Percentiles rank a stretch among this genome's conserved stretches.
These are phyloP conservation scores for Pelosia muscerda DNA, from an alignment of 2,888 invertebrate genomes.

Conservation along the genomic window DNA sequence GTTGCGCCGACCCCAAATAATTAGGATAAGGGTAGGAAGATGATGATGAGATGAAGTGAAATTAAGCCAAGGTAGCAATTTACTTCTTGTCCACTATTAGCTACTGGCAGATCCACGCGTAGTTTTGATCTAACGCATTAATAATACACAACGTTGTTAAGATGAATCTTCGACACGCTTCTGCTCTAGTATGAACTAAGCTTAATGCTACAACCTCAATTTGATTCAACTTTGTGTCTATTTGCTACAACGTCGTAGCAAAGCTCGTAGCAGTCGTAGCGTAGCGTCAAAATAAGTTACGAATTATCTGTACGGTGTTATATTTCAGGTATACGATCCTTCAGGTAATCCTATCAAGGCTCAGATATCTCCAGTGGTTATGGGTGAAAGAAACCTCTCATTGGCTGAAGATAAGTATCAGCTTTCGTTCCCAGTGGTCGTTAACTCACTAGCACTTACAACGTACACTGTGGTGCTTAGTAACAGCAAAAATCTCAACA, in stretches of 20 bases:
- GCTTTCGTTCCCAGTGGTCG: conserved; percentile 91
- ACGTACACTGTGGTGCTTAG: conserved; percentile 73
- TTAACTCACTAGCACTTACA: conserved; percentile 89
- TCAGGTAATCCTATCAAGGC: conserved; percentile 77
- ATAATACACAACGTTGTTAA: no score
- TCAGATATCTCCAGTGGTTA: conserved; percentile 76
- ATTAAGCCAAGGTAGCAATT: no score
- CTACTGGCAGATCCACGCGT: no score
- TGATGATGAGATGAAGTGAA: no score
- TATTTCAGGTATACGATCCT: conserved; percentile 73
- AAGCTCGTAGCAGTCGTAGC: not conserved
- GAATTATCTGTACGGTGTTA: not conserved
- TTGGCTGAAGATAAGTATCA: conserved; percentile 91
- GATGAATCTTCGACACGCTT: no score
- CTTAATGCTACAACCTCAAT: not conserved
- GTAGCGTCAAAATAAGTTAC: not conserved
- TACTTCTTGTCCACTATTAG: no score
- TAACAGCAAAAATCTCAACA: conserved; percentile 71
- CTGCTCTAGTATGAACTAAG: not conserved
- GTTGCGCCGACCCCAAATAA: no score
- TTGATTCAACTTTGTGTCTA: no score
- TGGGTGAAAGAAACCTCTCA: conserved; percentile 68
- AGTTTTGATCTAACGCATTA: no score
- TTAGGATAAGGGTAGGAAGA: no score
- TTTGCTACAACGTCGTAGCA: no score